Conservation (phyloP, 2,797 vertebrate species). For the Salmo trutta region DNA sequence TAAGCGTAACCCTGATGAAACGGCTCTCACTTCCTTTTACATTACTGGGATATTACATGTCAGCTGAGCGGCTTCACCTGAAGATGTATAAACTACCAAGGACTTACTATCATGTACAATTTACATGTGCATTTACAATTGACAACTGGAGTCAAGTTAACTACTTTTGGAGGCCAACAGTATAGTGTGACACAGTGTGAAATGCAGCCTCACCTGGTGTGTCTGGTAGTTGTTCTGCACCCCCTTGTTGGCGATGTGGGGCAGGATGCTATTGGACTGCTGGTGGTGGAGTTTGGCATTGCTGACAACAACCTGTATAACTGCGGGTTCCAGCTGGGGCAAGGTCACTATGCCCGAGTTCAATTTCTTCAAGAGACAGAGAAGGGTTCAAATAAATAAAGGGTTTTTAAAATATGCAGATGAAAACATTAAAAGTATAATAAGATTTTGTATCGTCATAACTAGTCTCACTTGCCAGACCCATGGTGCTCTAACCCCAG, state of each 20-base stretch:
- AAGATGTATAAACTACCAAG: neutral
- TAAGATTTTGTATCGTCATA: neutral
- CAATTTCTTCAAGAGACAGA: conserved; percentile 67
- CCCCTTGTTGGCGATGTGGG: conserved; percentile 77
- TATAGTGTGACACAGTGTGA: neutral
- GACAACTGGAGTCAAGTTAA: neutral
- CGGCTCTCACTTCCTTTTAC: neutral
- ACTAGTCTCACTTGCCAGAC: neutral
- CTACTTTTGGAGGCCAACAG: neutral
- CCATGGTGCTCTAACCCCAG: too few species aligned
- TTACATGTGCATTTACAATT: neutral
- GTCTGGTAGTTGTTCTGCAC: conserved; percentile 72
- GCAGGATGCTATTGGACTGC: conserved; percentile 76
- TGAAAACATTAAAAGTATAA: neutral
- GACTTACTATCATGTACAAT: neutral
- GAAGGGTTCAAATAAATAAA: neutral
- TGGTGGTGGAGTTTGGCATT: conserved; percentile 79
- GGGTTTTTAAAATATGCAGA: neutral
- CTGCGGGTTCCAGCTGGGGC: conserved; percentile 76
- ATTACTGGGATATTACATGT: neutral
- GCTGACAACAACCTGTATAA: conserved; percentile 80
- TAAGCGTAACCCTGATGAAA: neutral
- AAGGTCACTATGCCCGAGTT: conserved; percentile 66
- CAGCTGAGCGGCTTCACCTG: neutral
- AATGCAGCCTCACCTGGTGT: conserved; percentile 58